phyloP scores from a whole-genome alignment of 2,888 invertebrate genomes.

The Cheilosia vernalis region DNA sequence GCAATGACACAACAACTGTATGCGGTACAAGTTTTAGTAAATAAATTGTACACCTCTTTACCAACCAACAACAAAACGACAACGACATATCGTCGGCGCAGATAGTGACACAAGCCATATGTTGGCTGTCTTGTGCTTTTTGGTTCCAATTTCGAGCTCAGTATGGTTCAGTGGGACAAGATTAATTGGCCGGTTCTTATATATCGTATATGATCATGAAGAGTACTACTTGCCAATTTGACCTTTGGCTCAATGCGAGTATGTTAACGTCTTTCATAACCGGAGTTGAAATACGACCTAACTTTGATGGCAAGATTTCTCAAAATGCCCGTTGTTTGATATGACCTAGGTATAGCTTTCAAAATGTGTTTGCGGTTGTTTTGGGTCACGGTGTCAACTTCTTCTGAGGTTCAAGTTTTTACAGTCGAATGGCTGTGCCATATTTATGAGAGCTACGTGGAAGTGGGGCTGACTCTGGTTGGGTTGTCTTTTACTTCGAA shows the following conservation, averaged over 20 bases:
- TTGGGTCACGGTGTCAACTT: constrained; percentile 41
- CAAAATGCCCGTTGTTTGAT: constrained; percentile 8
- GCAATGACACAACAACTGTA: constrained; percentile 33
- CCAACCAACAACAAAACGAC: background rate
- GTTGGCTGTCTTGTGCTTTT: constrained; percentile 15
- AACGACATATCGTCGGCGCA: background rate
- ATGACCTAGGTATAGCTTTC: background rate
- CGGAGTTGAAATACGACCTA: constrained; percentile 4
- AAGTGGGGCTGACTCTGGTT: background rate
- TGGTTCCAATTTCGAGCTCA: constrained; percentile 43
- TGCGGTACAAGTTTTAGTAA: constrained; percentile 35
- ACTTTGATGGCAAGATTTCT: constrained; percentile 7
- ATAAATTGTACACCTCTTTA: constrained; percentile 61
- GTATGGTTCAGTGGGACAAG: constrained; percentile 63
- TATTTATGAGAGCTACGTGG: background rate
- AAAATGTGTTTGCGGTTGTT: background rate
- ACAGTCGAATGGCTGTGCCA: background rate
- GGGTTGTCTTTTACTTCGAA: background rate
- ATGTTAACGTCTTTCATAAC: constrained; percentile 15
- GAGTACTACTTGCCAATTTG: constrained; percentile 16
- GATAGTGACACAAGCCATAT: constrained; percentile 20
- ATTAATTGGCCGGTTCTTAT: constrained; percentile 58
- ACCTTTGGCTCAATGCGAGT: constrained; percentile 29
- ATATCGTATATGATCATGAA: constrained; percentile 2
- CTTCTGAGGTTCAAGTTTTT: constrained; percentile 2